Evolutionary conservation across 2,797 vertebrate genomes (phyloP).

Genomic region (Diglossa cyanea): DNA sequence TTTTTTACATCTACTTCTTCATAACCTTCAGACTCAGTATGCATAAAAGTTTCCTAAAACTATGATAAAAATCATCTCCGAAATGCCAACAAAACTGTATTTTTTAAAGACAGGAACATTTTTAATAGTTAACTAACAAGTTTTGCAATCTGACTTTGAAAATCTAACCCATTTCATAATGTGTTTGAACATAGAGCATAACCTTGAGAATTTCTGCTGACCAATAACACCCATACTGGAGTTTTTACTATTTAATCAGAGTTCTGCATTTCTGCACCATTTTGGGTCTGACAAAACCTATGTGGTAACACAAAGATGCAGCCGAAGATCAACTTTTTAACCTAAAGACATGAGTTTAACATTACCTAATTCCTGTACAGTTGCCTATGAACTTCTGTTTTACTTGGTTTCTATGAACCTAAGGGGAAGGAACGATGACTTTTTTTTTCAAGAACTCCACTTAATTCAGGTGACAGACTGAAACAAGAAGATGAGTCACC

Average conservation of each 20-base stretch:
- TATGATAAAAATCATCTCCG: background rate
- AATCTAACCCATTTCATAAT: background rate
- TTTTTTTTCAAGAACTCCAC: background rate
- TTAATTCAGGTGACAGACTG: conserved; percentile 3
- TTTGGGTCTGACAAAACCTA: accelerated
- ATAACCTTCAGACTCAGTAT: background rate
- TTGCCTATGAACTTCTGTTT: background rate
- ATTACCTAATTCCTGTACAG: background rate
- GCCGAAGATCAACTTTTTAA: background rate
- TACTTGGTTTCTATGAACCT: background rate
- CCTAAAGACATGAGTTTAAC: background rate
- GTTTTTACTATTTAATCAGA: background rate
- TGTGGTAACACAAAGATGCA: background rate
- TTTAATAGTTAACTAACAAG: background rate
- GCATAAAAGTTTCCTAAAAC: background rate
- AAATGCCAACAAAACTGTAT: background rate
- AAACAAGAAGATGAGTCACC: background rate
- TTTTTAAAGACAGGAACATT: background rate
- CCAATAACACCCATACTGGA: background rate
- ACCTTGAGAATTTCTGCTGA: background rate
- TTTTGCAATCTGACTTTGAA: background rate
- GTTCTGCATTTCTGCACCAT: background rate
- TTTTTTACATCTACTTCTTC: background rate
- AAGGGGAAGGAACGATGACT: background rate
- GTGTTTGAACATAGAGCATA: background rate